Base-by-base conservation (phyloP, 2,888 invertebrate species). In the Galerucella nymphaeae region DNA sequence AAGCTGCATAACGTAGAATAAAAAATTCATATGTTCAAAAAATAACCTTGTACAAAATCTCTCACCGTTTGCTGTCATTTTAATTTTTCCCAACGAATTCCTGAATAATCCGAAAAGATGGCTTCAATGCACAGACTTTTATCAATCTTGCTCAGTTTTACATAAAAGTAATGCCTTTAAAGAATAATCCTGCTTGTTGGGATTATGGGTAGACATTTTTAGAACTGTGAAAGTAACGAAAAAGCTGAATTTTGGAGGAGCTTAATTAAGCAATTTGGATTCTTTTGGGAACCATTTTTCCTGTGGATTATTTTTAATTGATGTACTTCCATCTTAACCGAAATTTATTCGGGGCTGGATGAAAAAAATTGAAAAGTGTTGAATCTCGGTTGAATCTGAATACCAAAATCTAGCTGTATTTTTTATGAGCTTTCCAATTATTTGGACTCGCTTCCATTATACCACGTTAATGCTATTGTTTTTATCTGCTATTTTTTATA, bases 221-320 rank as follows among this genome's bases (percentile, higher is more conserved):
- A 62, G 45, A 42, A 62, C 42, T 16, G 16, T 62, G 16, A 16
- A 45, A 62, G 61, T 42, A 62, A 18, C 42, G n/a, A 2, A 41
- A 62, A 62, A n/a, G 61, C 41, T n/a, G 14, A 11, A 16, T 41
- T 62, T 62, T 9, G 18, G 61, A 20, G 13, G 13, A 42, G 11
- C 61, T 62, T 62, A 62, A 62, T 62, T 62, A 62, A 42, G 61
- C 61, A 42, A 62, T 62, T 62, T 62, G 42, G 16, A 18, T 62
- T 62, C 41, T 61, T 61, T 61, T 41, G 11, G 38, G 11, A 18
- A 16, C 61, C 38, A 41, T 42, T 62, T 62, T 62, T 62, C 42
- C 18, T 62, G 14, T 3, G 42, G 61, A 62, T 62, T 62, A 62
- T 41, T 41, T 18, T 18, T 18, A 41, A 42, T 62, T 42, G 16